Evolutionary conservation across 1,140 invertebrate species (phyloP), one percentile per base, ranked within the genome.

Genomic region (Gerris buenoi): DNA sequence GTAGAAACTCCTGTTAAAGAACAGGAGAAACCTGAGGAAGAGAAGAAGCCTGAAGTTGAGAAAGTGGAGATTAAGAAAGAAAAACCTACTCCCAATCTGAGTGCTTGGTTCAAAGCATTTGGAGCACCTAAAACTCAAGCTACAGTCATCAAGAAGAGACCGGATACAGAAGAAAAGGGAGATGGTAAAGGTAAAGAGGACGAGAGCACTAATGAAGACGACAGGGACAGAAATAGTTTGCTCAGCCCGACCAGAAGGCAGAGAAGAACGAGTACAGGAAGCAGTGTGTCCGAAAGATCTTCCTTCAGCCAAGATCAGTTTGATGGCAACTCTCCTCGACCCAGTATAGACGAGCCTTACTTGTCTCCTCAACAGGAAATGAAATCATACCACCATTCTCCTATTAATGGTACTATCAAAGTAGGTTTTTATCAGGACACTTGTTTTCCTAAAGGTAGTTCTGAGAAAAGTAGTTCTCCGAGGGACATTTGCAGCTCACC

Each of bases 61-160:
- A 78, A 79, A 71, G 80, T 80, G 68, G 77, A 77, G 65, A 70
- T 76, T 71, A 77, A 79, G 63, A 79, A 81, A 72, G 81, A 84
- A 73, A 84, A 85, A 75, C 85, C 88, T 22, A 91, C 89, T 63
- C 90, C 91, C 0, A 91, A 93, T 78, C 79, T 91, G 58, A 91
- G 88, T 75, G 91, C 89, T 15, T 93, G 90, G 91, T 89, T 93
- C 65, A 92, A 92, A 77, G 90, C 90, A 0, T 93, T 93, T 76
- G 90, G 91, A 57, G 87, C 86, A 0, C 90, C 90, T 3, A 91
- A 86, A 72, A 71, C 76, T 25, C 71, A 73, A 62, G 71, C 72
- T 27, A 68, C 69, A 25, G 33, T 69, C 58, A 76, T 76, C 68
- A 76, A 76, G 72, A 73, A 74, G 71, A 65, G 70, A 25, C 15